Percentiles rank a stretch among this genome's conserved stretches.
Evolutionary conservation across 30 jellyfish, hydroid and myxozoan genomes (phyloP).

Genomic region (Pelagia noctiluca): DNA sequence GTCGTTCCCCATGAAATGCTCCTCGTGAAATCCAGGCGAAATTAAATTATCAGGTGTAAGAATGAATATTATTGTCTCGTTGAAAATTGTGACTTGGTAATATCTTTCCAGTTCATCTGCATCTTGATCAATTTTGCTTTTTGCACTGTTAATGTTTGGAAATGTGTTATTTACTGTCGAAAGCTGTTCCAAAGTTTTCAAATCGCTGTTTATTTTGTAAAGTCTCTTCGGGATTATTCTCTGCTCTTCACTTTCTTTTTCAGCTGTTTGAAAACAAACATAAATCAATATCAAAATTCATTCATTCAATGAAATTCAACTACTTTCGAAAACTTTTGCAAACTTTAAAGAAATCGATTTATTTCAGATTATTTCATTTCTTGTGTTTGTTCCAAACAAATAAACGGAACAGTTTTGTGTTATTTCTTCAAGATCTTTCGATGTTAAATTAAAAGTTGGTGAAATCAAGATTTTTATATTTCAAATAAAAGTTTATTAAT

Average conservation of each 20-base stretch:
- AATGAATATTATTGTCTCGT: not conserved
- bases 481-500: too few relatives aligned
- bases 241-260: not conserved
- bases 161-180: not conserved
- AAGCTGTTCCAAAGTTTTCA: not conserved
- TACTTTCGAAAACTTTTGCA: too few relatives aligned
- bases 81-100: not conserved
- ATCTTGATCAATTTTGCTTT: not conserved
- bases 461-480: too few relatives aligned
- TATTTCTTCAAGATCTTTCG: too few relatives aligned
- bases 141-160: too few relatives aligned
- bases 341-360: too few relatives aligned
- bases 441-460: too few relatives aligned
- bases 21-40: constrained; percentile 15
- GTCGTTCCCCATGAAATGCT: not conserved
- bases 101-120: not conserved
- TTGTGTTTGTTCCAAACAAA: too few relatives aligned
- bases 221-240: not conserved
- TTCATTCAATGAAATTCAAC: not conserved
- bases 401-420: too few relatives aligned
- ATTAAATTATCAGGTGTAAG: constrained; percentile 1
- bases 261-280: constrained; percentile 10
- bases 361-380: too few relatives aligned
- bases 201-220: not conserved
- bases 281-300: not conserved